These are phyloP conservation scores for Geodia barretti DNA, from an alignment of 37 sponge, comb jelly and placozoan genomes.

Conservation along the genomic window DNA sequence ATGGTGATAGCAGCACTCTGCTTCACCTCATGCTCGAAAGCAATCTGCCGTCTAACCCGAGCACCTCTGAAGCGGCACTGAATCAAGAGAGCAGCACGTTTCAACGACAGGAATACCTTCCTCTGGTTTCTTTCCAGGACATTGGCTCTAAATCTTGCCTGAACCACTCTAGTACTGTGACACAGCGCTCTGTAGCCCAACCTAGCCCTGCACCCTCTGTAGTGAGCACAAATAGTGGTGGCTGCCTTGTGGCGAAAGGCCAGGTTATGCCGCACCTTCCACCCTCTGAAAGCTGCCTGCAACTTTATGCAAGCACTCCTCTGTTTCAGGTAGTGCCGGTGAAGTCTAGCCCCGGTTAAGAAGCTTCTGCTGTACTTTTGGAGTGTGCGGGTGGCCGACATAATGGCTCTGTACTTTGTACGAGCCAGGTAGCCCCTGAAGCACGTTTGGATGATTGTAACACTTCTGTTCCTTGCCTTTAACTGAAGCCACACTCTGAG, in stretches of 20 bases:
- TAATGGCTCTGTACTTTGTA: slow-evolving; percentile 9
- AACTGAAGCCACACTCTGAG: slow-evolving; percentile 1
- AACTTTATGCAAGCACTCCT: slow-evolving; percentile 21
- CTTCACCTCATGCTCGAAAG: not conserved
- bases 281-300: slow-evolving; percentile 15
- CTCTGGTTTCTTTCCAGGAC: not conserved
- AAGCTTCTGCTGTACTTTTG: not conserved
- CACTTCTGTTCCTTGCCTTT: slow-evolving; percentile 7
- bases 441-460: slow-evolving; percentile 21
- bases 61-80: slow-evolving; percentile 16
- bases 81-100: not conserved
- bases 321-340: slow-evolving; percentile 2
- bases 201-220: slow-evolving; percentile 31
- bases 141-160: slow-evolving; percentile 11
- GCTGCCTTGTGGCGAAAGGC: slow-evolving; percentile 9
- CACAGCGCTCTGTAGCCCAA: slow-evolving; percentile 6
- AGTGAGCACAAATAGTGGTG: slow-evolving; percentile 32
- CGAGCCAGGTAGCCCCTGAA: slow-evolving; percentile 1
- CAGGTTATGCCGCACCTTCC: not conserved
- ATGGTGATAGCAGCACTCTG: slow-evolving; percentile 33
- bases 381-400: not conserved
- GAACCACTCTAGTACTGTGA: slow-evolving; percentile 3
- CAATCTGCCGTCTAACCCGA: not conserved
- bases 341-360: not conserved
- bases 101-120: slow-evolving; percentile 14